phyloP scores from a whole-genome alignment of 1,140 invertebrate genomes.

The Chrysoperla carnea region DNA sequence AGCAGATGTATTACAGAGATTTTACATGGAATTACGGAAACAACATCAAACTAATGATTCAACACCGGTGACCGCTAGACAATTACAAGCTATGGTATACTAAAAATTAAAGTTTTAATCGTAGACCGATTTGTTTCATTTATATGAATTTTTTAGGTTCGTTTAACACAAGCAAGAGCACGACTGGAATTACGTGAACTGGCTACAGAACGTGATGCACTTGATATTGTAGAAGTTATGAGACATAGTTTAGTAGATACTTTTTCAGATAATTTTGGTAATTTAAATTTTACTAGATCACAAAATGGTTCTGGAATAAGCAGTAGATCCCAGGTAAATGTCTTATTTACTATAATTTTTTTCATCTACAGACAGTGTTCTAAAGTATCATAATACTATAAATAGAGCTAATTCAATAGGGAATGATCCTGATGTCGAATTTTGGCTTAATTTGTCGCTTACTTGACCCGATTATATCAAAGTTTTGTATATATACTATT shows the following conservation, averaged over 20 bases:
- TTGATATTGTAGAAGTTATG: slow-evolving; percentile 73
- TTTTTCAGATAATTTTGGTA: slow-evolving; percentile 48
- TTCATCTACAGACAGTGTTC: not conserved
- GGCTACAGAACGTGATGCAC: slow-evolving; percentile 62
- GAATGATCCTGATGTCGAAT: slow-evolving; percentile 1
- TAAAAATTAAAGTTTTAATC: not conserved
- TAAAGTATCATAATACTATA: not conserved
- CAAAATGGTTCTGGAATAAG: slow-evolving; percentile 57
- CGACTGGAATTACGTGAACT: slow-evolving; percentile 65
- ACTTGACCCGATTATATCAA: too few relatives aligned
- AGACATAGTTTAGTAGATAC: slow-evolving; percentile 64
- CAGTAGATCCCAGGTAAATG: slow-evolving; percentile 41
- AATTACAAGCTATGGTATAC: slow-evolving; percentile 69
- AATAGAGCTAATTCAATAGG: slow-evolving; percentile 3
- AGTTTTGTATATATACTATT: too few relatives aligned
- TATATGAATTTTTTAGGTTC: not conserved
- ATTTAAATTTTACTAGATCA: slow-evolving; percentile 47
- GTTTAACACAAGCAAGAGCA: slow-evolving; percentile 48
- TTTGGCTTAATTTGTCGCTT: slow-evolving; percentile 7
- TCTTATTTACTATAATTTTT: slow-evolving; percentile 1
- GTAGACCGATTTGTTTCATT: not conserved
- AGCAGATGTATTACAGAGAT: slow-evolving; percentile 49
- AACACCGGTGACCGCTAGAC: slow-evolving; percentile 63
- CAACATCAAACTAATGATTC: slow-evolving; percentile 31
- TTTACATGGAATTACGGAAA: slow-evolving; percentile 64